Conservation (phyloP, 1,140 invertebrate species). For the Micrasema minimum region DNA sequence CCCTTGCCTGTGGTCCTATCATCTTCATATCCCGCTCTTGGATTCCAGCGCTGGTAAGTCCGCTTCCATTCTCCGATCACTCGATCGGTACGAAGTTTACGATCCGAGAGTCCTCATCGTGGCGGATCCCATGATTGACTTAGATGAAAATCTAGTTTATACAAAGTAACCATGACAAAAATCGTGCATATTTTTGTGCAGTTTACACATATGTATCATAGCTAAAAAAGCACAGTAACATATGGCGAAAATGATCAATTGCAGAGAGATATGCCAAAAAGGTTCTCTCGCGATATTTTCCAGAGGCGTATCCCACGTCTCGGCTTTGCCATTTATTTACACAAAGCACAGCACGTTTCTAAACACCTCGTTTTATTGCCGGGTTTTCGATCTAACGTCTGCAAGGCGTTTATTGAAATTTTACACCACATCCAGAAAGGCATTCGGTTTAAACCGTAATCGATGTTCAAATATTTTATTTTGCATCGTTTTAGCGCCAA, state of each 20-base stretch:
- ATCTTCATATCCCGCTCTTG: too few relatives aligned
- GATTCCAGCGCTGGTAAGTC: too few relatives aligned
- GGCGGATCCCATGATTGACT: too few relatives aligned
- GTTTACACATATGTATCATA: too few relatives aligned
- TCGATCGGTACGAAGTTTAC: too few relatives aligned
- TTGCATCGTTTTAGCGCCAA: background rate
- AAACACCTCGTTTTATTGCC: constrained; percentile 20
- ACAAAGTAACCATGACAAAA: too few relatives aligned
- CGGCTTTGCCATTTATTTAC: constrained; percentile 24
- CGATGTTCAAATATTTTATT: constrained; percentile 22
- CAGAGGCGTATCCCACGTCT: background rate
- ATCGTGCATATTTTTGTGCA: too few relatives aligned
- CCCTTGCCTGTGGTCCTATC: too few relatives aligned
- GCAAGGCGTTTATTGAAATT: constrained; percentile 32
- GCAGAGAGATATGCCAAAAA: background rate
- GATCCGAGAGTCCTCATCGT: too few relatives aligned
- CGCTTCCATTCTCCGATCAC: too few relatives aligned
- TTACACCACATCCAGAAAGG: background rate
- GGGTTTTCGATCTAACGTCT: constrained; percentile 21
- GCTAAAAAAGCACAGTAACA: too few relatives aligned
- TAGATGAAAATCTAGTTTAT: too few relatives aligned
- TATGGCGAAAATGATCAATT: background rate
- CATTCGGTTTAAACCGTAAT: constrained; percentile 10
- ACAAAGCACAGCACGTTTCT: constrained; percentile 29
- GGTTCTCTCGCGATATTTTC: constrained; percentile 3